A percentile compares a stretch with the other conserved stretches of the same genome.
Conservation (phyloP, 2,888 invertebrate genomes). For the Gerosis bhagava region DNA sequence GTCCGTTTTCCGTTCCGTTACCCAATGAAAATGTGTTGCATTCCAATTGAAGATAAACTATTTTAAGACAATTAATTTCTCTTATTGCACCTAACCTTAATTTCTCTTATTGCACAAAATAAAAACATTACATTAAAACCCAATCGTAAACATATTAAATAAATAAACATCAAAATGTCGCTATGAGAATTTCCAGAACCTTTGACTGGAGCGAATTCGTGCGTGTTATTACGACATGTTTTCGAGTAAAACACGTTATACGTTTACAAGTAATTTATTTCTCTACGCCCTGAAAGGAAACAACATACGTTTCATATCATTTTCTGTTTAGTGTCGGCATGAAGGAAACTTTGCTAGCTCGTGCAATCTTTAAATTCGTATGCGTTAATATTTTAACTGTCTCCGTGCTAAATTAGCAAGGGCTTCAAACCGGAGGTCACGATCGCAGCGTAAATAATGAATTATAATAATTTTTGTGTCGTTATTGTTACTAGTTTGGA, state of each 20-base stretch:
- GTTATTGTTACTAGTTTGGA: no score
- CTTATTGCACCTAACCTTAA: no score
- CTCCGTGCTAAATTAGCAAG: no score
- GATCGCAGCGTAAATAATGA: no score
- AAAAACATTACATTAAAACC: background rate
- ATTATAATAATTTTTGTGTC: no score
- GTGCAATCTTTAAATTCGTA: background rate
- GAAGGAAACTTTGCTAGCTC: background rate
- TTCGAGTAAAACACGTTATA: slow-evolving; percentile 22
- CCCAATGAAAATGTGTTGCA: no score
- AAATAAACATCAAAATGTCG: slow-evolving; percentile 18
- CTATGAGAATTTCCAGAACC: slow-evolving; percentile 18
- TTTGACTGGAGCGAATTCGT: slow-evolving; percentile 19
- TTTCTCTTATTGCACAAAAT: background rate
- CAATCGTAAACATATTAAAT: slow-evolving; percentile 14
- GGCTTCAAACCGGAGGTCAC: no score
- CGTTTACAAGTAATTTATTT: slow-evolving; percentile 20
- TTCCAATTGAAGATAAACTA: no score
- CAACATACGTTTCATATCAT: slow-evolving; percentile 13
- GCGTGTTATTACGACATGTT: slow-evolving; percentile 24
- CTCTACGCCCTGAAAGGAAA: slow-evolving; percentile 17
- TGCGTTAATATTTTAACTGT: background rate
- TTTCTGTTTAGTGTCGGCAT: slow-evolving; percentile 1
- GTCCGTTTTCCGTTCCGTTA: no score
- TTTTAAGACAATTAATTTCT: no score